Percentiles rank a stretch among this genome's conserved stretches.
Conservation (phyloP, 1,140 invertebrate species). For the Macrocentrus cingulum region DNA sequence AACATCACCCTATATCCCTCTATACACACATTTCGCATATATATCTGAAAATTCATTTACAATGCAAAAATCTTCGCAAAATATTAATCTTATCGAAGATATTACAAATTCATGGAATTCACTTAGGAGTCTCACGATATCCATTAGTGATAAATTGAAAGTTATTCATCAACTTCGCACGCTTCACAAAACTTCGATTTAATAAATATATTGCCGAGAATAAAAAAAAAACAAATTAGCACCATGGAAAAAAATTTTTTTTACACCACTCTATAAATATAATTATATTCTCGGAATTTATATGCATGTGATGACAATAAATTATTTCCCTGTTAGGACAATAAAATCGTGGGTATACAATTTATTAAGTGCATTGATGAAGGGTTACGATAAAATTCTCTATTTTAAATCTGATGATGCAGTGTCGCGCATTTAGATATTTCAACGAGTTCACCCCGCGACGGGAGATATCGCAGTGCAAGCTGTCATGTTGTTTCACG, state of each 20-base stretch:
- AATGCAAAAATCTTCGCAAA: slow-evolving; percentile 11
- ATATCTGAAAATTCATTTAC: slow-evolving; percentile 5
- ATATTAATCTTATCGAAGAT: slow-evolving; percentile 11
- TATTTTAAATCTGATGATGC: slow-evolving; percentile 25
- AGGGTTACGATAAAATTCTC: neutral
- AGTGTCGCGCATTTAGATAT: slow-evolving; percentile 19
- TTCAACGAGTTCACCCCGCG: slow-evolving; percentile 10
- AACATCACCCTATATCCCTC: neutral
- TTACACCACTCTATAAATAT: too few relatives aligned
- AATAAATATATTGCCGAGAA: too few relatives aligned
- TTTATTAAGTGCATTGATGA: too few relatives aligned
- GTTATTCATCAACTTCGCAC: slow-evolving; percentile 2
- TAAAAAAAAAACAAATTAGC: too few relatives aligned
- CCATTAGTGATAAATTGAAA: slow-evolving; percentile 10
- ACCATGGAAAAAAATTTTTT: too few relatives aligned
- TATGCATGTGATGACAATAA: too few relatives aligned
- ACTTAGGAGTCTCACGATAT: neutral
- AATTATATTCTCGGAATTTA: too few relatives aligned
- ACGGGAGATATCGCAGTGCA: neutral
- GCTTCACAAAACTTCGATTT: too few relatives aligned
- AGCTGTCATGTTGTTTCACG: slow-evolving; percentile 18
- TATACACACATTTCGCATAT: neutral
- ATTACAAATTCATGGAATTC: slow-evolving; percentile 12
- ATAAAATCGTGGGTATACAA: too few relatives aligned
- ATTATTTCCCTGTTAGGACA: too few relatives aligned